These are phyloP conservation scores for Strongylocentrotus purpuratus DNA, from an alignment of 35 echinoderm and acorn worm species.

Conservation along the genomic window DNA sequence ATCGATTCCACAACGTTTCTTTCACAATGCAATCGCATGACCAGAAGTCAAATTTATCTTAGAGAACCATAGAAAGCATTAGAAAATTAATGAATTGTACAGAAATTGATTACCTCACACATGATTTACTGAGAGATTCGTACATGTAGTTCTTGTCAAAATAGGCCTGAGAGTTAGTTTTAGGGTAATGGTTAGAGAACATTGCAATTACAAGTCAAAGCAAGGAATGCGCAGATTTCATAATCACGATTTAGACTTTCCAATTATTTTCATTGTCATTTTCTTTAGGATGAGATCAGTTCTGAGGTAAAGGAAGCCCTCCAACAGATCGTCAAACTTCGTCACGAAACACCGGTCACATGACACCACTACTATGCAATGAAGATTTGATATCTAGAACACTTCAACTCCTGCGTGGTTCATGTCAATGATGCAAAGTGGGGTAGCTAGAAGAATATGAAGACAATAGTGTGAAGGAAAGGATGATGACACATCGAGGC, in stretches of 20 bases:
- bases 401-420: background rate
- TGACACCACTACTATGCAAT: background rate
- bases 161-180: background rate
- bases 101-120: too few relatives aligned
- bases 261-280: background rate
- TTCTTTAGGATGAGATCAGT: slow-evolving; percentile 70
- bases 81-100: too few relatives aligned
- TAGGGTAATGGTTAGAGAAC: background rate
- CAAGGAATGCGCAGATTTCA: background rate
- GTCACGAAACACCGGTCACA: slow-evolving; percentile 48
- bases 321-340: slow-evolving; percentile 75
- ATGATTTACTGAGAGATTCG: too few relatives aligned
- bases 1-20: too few relatives aligned
- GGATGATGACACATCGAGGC: background rate
- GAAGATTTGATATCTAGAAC: background rate
- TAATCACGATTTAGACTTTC: too few relatives aligned
- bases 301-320: slow-evolving; percentile 71
- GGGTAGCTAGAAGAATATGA: background rate
- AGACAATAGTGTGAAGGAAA: background rate
- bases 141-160: background rate
- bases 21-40: too few relatives aligned
- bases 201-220: background rate
- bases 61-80: too few relatives aligned
- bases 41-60: too few relatives aligned
- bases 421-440: background rate